These are phyloP conservation scores for Anas georgica DNA, from an alignment of 2,797 vertebrate species.

Conservation along the genomic window DNA sequence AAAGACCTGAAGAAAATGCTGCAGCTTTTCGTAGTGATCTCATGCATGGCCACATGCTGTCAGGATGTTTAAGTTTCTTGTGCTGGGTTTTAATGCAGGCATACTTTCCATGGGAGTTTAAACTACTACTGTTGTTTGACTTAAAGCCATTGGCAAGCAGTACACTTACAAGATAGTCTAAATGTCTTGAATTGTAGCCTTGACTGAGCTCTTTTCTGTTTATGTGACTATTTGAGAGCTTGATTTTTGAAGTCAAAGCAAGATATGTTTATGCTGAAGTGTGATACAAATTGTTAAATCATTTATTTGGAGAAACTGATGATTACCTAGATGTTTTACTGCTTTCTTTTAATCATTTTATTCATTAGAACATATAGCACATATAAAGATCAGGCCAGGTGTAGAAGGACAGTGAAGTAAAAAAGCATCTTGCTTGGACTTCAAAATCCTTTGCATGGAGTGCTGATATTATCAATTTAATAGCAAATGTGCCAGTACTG, in stretches of 20 bases:
- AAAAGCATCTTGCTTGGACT: neutral
- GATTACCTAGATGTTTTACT: neutral
- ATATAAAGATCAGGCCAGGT: neutral
- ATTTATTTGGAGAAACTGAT: neutral
- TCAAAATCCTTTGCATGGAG: neutral
- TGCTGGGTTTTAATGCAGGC: constrained; percentile 25
- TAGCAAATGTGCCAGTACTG: neutral
- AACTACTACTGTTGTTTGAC: constrained; percentile 41
- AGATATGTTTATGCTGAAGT: neutral
- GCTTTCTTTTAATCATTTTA: neutral
- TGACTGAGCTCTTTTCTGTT: neutral
- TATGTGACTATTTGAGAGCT: neutral
- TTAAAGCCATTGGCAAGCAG: constrained; percentile 14
- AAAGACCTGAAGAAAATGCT: constrained; percentile 37
- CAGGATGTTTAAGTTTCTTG: constrained; percentile 59
- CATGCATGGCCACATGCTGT: constrained; percentile 41
- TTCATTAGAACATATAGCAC: neutral
- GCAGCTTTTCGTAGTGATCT: constrained; percentile 50
- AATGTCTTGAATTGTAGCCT: neutral
- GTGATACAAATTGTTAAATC: neutral
- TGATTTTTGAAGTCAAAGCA: neutral
- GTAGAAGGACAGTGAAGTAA: neutral
- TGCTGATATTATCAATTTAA: neutral
- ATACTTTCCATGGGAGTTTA: constrained; percentile 53
- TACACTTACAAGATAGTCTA: neutral